phyloP scores from a whole-genome alignment of 2,113 vertebrate genomes.

The Orycteropus afer region DNA sequence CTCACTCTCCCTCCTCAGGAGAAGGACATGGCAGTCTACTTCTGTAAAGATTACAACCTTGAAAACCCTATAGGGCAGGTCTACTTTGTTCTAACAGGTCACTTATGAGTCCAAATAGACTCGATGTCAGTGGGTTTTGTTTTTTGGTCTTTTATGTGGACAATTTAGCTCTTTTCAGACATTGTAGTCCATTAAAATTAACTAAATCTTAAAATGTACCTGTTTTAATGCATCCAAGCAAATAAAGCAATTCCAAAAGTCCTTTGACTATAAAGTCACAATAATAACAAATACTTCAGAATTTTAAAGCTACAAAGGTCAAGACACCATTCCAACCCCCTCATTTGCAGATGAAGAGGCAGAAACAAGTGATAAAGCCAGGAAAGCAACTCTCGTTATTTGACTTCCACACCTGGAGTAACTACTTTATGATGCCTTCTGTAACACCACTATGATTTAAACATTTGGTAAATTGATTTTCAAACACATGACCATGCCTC shows the following conservation, averaged over 20 bases:
- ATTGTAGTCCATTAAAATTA: background rate
- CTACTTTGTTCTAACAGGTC: too few relatives aligned
- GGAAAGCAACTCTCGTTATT: background rate
- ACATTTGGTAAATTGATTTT: background rate
- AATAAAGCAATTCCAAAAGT: background rate
- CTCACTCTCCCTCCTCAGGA: background rate
- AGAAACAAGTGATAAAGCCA: background rate
- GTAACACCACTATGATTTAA: background rate
- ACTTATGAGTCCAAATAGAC: too few relatives aligned
- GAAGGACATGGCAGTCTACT: background rate
- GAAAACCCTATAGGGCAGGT: too few relatives aligned
- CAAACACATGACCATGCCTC: background rate
- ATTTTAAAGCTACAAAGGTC: background rate
- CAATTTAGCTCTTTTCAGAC: background rate
- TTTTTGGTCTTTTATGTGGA: background rate
- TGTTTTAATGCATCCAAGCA: background rate
- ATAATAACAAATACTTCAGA: conserved; percentile 23
- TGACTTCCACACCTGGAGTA: background rate
- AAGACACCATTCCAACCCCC: background rate
- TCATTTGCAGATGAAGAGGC: background rate
- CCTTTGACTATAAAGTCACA: background rate
- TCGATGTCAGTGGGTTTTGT: background rate
- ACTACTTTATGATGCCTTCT: background rate
- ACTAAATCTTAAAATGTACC: conserved; percentile 30
- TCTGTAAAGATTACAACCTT: background rate